phyloP scores from a whole-genome alignment of 2,113 vertebrate genomes.

The Corythornis vintsioides region DNA sequence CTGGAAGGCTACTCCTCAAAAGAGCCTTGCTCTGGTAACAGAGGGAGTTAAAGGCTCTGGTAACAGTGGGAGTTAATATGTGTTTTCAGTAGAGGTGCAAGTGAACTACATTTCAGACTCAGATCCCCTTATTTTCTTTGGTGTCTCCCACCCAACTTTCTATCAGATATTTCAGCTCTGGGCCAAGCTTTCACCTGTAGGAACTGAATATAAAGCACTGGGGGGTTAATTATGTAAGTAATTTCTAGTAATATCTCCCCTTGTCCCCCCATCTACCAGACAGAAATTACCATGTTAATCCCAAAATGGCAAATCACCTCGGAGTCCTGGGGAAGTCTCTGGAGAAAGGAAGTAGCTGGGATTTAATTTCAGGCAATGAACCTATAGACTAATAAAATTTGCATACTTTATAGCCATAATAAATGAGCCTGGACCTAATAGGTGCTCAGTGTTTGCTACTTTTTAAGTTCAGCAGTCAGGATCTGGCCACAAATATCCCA shows the following conservation, averaged over 20 bases:
- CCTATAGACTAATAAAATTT: neutral
- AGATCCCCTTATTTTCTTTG: neutral
- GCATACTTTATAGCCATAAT: neutral
- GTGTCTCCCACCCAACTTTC: neutral
- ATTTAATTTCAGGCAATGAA: neutral
- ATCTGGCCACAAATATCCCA: neutral
- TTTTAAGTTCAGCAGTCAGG: neutral
- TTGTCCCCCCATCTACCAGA: neutral
- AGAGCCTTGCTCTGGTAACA: neutral
- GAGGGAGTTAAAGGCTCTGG: neutral
- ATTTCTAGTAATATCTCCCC: neutral
- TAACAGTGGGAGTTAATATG: neutral
- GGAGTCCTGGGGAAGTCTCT: neutral
- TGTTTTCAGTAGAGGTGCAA: neutral
- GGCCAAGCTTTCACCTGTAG: neutral
- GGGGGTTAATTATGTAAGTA: fast-evolving
- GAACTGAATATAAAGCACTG: neutral
- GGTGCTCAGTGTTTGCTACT: neutral
- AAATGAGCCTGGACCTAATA: neutral
- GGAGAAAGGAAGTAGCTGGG: neutral
- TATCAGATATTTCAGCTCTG: neutral
- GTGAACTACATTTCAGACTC: neutral
- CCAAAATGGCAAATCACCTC: neutral
- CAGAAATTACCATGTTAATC: neutral
- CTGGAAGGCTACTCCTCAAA: neutral